Evolutionary conservation across 2,797 vertebrate genomes (phyloP), one percentile per base, ranked within the genome.

Genomic region (Crenichthys baileyi): DNA sequence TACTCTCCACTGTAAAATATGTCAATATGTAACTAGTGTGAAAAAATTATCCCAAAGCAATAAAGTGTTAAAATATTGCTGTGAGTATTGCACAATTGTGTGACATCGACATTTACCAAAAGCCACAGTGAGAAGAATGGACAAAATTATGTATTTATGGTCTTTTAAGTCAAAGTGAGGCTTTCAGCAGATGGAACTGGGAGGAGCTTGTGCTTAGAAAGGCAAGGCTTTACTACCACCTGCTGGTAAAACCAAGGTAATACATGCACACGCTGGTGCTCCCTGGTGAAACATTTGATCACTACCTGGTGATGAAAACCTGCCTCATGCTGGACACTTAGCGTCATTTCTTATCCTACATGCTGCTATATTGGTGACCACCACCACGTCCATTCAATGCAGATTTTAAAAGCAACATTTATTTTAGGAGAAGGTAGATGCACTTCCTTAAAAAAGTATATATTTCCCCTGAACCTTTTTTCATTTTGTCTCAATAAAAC

Each of bases 11-110:
- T 90, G 82, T 90, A 90, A 90, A 87, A 83, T 73, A 79, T 92
- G 90, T 93, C 82, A 74, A 92, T 90, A 93, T 92, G 91, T 93
- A 91, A 91, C 84, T 85, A 88, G 70, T 91, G 88, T 89, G 80
- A 74, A 85, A 85, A 26, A 70, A 20, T 60, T 24, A 79, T 84
- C 65, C 90, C 88, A 93, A 94, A 93, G 88, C 91, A 94, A 93
- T 94, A 92, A 94, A 94, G 74, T 83, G 58, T 87, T 85, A 16
- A 80, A 78, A 70, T 41, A n/a, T 24, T 11, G 56, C 9, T 70
- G 61, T 73, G 26, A 41, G 11, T 80, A 3, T 78, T 85, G 31
- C 84, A 31, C 83, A 50, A 4, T 5, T 13, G 2, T 29, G 50
- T 58, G 36, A 70, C 2, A 4, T 72, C 44, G 15, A 11, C 24